Evolutionary conservation across 1,140 invertebrate genomes (phyloP).

Genomic region (Drosophila santomea): DNA sequence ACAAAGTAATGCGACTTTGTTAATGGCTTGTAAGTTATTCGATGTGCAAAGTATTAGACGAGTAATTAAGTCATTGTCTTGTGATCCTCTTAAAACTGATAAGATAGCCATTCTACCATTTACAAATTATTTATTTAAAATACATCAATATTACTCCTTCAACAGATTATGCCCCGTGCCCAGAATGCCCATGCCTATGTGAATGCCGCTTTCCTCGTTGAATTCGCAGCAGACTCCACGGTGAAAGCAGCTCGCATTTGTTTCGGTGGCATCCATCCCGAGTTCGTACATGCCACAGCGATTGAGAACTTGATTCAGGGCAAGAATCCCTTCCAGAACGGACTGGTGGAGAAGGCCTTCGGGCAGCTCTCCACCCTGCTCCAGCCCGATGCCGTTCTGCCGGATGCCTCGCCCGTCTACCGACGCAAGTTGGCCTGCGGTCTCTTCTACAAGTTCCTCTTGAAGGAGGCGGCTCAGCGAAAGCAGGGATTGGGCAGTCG

Average conservation of each 20-base stretch:
- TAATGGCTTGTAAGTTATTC: neutral
- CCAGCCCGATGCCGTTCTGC: slow-evolving; percentile 87
- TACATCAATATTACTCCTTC: neutral
- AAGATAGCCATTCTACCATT: neutral
- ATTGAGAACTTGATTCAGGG: slow-evolving; percentile 89
- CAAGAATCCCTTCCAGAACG: slow-evolving; percentile 86
- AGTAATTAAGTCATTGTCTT: neutral
- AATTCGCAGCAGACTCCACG: slow-evolving; percentile 85
- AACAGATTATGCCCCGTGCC: slow-evolving; percentile 90
- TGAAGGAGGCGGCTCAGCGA: slow-evolving; percentile 85
- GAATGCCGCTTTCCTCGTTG: slow-evolving; percentile 91
- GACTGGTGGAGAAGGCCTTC: slow-evolving; percentile 86
- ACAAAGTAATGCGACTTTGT: neutral
- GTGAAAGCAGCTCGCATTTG: slow-evolving; percentile 84
- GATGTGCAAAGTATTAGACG: neutral
- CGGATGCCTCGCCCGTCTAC: slow-evolving; percentile 88
- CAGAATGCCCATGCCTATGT: slow-evolving; percentile 94
- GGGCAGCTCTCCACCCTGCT: slow-evolving; percentile 87
- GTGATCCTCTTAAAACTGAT: neutral
- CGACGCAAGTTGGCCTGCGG: slow-evolving; percentile 88
- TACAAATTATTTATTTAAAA: neutral
- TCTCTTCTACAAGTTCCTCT: slow-evolving; percentile 90
- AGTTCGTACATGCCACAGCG: slow-evolving; percentile 89
- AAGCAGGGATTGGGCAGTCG: slow-evolving; percentile 74
- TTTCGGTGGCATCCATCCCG: slow-evolving; percentile 89